A percentile compares a stretch with the other conserved stretches of the same genome.
These are phyloP conservation scores for Euzophera pinguis DNA, from an alignment of 2,888 invertebrate species.

Conservation along the genomic window DNA sequence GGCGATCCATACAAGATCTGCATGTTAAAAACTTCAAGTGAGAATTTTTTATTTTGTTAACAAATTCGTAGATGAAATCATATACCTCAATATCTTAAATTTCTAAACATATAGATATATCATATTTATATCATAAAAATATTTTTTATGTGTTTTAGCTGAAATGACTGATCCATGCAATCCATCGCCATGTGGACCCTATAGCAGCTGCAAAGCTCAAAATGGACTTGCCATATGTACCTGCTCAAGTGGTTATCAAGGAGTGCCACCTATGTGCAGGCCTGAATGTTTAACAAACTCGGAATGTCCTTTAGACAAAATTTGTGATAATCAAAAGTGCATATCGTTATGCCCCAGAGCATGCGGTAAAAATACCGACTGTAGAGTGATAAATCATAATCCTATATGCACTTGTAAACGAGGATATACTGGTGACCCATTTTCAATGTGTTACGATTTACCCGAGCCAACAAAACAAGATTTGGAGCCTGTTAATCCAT, in stretches of 20 bases:
- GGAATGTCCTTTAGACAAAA: slow-evolving; percentile 82
- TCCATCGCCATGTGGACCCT: slow-evolving; percentile 90
- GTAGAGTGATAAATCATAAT: slow-evolving; percentile 85
- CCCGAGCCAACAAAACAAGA: slow-evolving; percentile 45
- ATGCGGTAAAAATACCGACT: slow-evolving; percentile 85
- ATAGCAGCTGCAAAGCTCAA: slow-evolving; percentile 81
- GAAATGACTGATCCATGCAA: slow-evolving; percentile 71
- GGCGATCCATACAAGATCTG: slow-evolving; percentile 87
- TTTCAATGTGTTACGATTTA: slow-evolving; percentile 68
- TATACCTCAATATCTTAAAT: no score
- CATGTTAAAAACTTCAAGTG: slow-evolving; percentile 75
- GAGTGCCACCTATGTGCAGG: slow-evolving; percentile 84
- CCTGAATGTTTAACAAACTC: slow-evolving; percentile 85
- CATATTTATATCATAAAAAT: no score
- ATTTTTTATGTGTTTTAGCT: slow-evolving; percentile 40
- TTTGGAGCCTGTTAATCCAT: slow-evolving; percentile 75
- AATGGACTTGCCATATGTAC: slow-evolving; percentile 84
- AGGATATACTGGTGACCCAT: slow-evolving; percentile 83
- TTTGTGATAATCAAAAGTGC: slow-evolving; percentile 86
- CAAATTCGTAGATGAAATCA: no score
- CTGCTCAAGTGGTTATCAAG: slow-evolving; percentile 83
- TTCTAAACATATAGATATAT: no score
- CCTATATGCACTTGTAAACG: slow-evolving; percentile 84
- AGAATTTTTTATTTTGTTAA: slow-evolving; percentile 41
- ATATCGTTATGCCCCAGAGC: slow-evolving; percentile 85